These are phyloP conservation scores for Platycercus adscitus DNA, from an alignment of 2,113 vertebrate genomes.

Conservation along the genomic window DNA sequence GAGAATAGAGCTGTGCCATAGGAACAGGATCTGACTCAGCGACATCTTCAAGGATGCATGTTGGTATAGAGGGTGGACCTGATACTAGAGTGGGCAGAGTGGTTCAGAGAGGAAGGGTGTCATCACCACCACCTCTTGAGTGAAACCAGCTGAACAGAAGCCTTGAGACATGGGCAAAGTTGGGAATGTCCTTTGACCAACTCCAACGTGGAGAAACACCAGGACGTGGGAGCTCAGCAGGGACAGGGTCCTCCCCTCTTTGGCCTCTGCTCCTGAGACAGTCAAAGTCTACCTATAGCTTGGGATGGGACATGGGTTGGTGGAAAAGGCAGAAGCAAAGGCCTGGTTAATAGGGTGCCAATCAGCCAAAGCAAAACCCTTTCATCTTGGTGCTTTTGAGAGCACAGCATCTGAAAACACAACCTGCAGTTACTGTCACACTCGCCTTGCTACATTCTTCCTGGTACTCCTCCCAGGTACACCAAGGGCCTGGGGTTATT, in stretches of 20 bases:
- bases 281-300: background rate
- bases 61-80: background rate
- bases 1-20: conserved; percentile 17
- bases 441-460: background rate
- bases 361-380: background rate
- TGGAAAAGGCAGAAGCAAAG: background rate
- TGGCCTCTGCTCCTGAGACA: background rate
- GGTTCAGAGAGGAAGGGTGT: background rate
- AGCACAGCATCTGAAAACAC: background rate
- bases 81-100: background rate
- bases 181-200: background rate
- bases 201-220: background rate
- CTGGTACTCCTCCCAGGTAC: background rate
- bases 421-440: rapidly evolving
- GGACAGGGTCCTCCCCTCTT: background rate
- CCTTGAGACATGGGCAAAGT: background rate
- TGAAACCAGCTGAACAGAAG: background rate
- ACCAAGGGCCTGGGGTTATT: background rate
- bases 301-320: background rate
- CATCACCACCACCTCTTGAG: background rate
- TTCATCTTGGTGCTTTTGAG: background rate
- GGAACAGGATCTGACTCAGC: conserved; percentile 58
- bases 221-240: background rate
- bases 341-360: background rate
- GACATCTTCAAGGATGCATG: background rate